Conservation (phyloP, 2,113 vertebrate genomes). For the Tenrec ecaudatus region DNA sequence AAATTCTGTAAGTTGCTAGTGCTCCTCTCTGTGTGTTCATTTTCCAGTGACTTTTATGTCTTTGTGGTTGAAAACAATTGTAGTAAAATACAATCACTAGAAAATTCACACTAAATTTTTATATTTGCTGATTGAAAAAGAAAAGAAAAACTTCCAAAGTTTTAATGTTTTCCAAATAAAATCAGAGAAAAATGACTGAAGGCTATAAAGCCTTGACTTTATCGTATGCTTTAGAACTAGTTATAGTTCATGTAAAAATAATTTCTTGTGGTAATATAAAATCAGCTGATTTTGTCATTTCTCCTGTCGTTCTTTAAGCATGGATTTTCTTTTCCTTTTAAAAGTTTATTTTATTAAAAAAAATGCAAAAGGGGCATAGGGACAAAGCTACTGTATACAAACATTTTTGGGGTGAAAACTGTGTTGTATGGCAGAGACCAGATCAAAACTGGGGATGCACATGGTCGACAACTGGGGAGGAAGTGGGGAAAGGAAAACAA, state of each 20-base stretch:
- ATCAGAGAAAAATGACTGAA: background rate
- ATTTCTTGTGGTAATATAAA: conserved; percentile 26
- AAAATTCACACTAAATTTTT: background rate
- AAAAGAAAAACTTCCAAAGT: background rate
- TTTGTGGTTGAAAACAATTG: background rate
- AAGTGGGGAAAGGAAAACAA: too few species aligned
- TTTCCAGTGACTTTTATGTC: background rate
- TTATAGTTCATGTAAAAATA: conserved; percentile 3
- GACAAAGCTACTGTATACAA: too few species aligned
- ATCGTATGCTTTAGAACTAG: conserved; percentile 37
- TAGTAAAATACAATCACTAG: background rate
- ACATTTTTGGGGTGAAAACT: too few species aligned
- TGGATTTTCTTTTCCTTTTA: background rate
- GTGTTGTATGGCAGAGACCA: too few species aligned
- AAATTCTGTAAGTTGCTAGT: background rate
- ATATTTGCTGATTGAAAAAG: background rate
- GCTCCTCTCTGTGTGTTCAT: background rate
- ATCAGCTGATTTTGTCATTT: conserved; percentile 21
- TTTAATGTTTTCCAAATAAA: background rate
- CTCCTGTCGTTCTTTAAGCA: background rate
- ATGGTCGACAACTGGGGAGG: too few species aligned
- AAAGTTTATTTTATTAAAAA: conserved; percentile 15
- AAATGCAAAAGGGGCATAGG: too few species aligned
- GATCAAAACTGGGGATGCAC: too few species aligned
- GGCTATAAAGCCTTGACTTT: background rate